A percentile compares a stretch with the other conserved stretches of the same genome.
Conservation (phyloP, 2,797 vertebrate genomes). For the Enteromius fasciolatus region DNA sequence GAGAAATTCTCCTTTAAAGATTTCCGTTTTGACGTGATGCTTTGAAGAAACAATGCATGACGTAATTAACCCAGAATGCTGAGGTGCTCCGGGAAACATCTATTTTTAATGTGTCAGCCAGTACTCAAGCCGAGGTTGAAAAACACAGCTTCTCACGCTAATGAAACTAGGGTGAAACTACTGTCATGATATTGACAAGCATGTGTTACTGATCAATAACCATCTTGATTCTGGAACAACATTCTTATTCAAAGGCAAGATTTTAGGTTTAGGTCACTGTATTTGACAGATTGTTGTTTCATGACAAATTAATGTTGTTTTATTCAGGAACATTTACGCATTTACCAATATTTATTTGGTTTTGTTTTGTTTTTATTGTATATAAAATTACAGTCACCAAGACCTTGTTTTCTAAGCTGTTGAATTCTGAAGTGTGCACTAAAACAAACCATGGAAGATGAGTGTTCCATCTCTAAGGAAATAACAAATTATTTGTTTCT, state of each 20-base stretch:
- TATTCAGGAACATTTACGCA: not conserved
- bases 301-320: not conserved
- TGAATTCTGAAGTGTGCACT: not conserved
- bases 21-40: slow-evolving; percentile 19
- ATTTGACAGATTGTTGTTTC: not conserved
- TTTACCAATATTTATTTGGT: not conserved
- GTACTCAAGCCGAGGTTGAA: not conserved
- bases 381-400: not conserved
- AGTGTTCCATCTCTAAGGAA: not conserved
- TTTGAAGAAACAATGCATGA: slow-evolving; percentile 50
- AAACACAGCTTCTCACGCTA: slow-evolving; percentile 34
- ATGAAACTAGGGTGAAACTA: slow-evolving; percentile 33
- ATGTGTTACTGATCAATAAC: not conserved
- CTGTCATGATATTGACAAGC: slow-evolving; percentile 36
- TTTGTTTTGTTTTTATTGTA: not conserved
- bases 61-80: slow-evolving; percentile 52
- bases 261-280: not conserved
- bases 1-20: slow-evolving; percentile 12
- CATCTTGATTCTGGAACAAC: not conserved
- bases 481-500: not conserved
- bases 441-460: not conserved
- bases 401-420: not conserved
- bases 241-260: not conserved
- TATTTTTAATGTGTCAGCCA: slow-evolving; percentile 51
- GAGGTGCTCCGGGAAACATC: slow-evolving; percentile 40